Percentiles rank a stretch among this genome's conserved stretches.
These are phyloP conservation scores for Scrobipalpa costella DNA, from an alignment of 2,888 invertebrate species.

Conservation along the genomic window DNA sequence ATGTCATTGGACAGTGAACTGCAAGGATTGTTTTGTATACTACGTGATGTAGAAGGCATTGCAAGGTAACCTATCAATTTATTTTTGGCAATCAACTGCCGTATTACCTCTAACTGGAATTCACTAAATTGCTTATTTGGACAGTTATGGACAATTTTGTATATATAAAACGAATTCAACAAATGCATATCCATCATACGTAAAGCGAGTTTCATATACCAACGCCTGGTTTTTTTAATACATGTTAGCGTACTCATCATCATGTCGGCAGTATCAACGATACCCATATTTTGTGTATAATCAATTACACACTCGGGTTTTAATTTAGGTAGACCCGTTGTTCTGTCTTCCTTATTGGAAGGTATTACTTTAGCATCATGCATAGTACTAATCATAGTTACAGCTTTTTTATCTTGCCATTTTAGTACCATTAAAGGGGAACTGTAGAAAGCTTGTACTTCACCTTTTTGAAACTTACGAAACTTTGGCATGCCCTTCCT, in stretches of 20 bases:
- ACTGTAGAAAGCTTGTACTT: too few relatives aligned
- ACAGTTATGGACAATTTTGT: not conserved
- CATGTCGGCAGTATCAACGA: conserved; percentile 47
- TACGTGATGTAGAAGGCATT: not conserved
- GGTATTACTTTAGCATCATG: conserved; percentile 35
- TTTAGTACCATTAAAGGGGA: conserved; percentile 40
- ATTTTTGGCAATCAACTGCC: conserved; percentile 1
- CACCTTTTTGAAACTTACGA: conserved; percentile 29
- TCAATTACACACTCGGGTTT: conserved; percentile 38
- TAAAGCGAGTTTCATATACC: conserved; percentile 51
- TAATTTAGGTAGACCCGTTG: conserved; percentile 31
- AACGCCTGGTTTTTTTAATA: conserved; percentile 46
- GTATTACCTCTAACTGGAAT: conserved; percentile 8
- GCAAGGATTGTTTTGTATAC: not conserved
- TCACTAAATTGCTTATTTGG: not conserved
- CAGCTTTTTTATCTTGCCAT: conserved; percentile 50
- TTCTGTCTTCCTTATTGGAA: conserved; percentile 29
- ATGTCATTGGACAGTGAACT: not conserved
- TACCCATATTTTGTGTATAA: conserved; percentile 47
- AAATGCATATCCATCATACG: conserved; percentile 42
- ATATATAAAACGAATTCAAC: too few relatives aligned
- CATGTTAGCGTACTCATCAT: conserved; percentile 42
- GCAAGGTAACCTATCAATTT: not conserved
- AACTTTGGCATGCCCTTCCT: conserved; percentile 38
- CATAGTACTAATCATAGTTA: conserved; percentile 28